Evolutionary conservation across 2,888 invertebrate species (phyloP).

Genomic region (Polyploca ridens): DNA sequence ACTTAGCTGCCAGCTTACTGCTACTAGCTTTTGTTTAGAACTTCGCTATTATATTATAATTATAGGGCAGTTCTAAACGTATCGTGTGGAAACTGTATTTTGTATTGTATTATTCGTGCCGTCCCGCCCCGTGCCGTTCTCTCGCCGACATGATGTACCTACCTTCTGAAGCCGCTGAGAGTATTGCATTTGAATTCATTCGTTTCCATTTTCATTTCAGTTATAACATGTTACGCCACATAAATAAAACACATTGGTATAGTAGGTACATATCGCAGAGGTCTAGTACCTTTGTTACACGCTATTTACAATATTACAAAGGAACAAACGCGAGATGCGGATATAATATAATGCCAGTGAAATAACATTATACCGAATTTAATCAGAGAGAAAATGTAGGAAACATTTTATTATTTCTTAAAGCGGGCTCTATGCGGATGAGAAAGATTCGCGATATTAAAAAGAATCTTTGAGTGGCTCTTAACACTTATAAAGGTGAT

Average conservation of each 20-base stretch:
- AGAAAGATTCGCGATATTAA: background rate
- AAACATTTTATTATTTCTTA: conserved; percentile 10
- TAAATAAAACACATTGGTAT: background rate
- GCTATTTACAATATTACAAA: conserved; percentile 12
- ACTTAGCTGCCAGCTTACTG: too few species aligned
- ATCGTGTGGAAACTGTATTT: too few species aligned
- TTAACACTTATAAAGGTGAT: background rate
- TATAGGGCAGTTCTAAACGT: too few species aligned
- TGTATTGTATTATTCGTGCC: too few species aligned
- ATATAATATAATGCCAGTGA: conserved; percentile 1
- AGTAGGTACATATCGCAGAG: too few species aligned
- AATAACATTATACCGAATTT: conserved; percentile 7
- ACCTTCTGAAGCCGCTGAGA: too few species aligned
- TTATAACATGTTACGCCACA: background rate
- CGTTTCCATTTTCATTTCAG: background rate
- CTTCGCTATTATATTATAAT: too few species aligned
- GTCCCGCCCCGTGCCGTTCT: too few species aligned
- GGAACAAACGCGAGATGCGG: background rate
- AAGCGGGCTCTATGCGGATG: background rate
- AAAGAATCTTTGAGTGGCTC: background rate
- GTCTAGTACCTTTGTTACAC: background rate
- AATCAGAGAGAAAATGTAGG: conserved; percentile 10
- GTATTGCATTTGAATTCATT: too few species aligned
- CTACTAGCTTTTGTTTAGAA: too few species aligned
- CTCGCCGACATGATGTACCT: too few species aligned